phyloP scores from a whole-genome alignment of 1,140 invertebrate species.

The Stenopsyche tienmushanensis region DNA sequence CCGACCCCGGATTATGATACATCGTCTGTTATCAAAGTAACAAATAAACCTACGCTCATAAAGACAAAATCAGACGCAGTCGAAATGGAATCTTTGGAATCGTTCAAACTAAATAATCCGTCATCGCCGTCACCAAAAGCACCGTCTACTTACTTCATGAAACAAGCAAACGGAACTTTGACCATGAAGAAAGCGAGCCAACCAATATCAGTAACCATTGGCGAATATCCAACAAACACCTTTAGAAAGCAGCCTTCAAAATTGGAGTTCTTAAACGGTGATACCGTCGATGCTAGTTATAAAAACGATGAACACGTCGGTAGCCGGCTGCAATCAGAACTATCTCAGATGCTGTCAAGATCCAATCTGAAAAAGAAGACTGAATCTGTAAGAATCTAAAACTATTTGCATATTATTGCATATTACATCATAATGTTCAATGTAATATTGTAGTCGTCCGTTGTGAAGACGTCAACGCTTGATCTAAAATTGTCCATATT shows the following conservation, averaged over 20 bases:
- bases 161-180: slow-evolving; percentile 51
- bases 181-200: slow-evolving; percentile 54
- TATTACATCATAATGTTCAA: no score
- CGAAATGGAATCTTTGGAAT: slow-evolving; percentile 72
- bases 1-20: slow-evolving; percentile 66
- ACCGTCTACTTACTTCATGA: slow-evolving; percentile 66
- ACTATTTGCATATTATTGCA: no score
- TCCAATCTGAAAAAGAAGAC: slow-evolving; percentile 71
- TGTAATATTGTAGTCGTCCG: no score
- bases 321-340: slow-evolving; percentile 69
- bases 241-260: slow-evolving; percentile 64
- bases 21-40: slow-evolving; percentile 41
- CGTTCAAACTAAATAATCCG: slow-evolving; percentile 67
- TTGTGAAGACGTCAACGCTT: no score
- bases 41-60: slow-evolving; percentile 47
- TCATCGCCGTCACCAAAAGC: slow-evolving; percentile 60
- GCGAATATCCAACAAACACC: slow-evolving; percentile 63
- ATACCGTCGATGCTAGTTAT: slow-evolving; percentile 45
- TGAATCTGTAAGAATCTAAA: slow-evolving; percentile 65
- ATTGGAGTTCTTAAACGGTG: slow-evolving; percentile 64
- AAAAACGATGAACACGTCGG: slow-evolving; percentile 56
- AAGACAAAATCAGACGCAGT: slow-evolving; percentile 56
- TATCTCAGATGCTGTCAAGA: slow-evolving; percentile 69
- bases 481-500: no score
- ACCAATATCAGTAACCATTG: slow-evolving; percentile 65